Evolutionary conservation across 2,888 invertebrate species (phyloP).

Genomic region (Habrosyne pyritoides): DNA sequence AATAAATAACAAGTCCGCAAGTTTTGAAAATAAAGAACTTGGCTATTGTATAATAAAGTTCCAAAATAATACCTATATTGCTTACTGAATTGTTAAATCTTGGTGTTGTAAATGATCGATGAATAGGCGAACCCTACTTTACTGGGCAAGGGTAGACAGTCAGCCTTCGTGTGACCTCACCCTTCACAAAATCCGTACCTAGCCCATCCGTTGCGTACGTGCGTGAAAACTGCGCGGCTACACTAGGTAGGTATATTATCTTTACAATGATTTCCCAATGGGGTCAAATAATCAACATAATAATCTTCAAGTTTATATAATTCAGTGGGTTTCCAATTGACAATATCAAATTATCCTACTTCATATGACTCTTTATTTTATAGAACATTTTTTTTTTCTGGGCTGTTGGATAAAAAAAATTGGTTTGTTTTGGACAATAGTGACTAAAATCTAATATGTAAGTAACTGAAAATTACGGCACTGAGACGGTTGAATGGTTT

Average conservation of each 20-base stretch:
- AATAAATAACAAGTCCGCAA: background rate
- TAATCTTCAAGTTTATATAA: background rate
- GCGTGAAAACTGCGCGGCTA: slow-evolving; percentile 61
- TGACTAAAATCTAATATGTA: no score
- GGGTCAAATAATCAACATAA: slow-evolving; percentile 46
- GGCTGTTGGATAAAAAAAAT: no score
- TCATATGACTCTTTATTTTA: no score
- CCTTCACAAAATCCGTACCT: slow-evolving; percentile 63
- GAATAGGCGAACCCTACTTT: slow-evolving; percentile 9
- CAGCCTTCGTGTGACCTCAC: slow-evolving; percentile 67
- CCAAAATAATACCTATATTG: no score
- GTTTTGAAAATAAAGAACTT: background rate
- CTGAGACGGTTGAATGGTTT: no score
- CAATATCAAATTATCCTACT: no score
- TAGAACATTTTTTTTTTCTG: no score
- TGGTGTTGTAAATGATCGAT: no score
- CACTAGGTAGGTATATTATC: slow-evolving; percentile 40
- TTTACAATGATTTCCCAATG: slow-evolving; percentile 56
- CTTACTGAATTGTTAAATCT: no score
- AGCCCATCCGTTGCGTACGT: slow-evolving; percentile 66
- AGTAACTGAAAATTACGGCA: no score
- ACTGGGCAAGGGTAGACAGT: slow-evolving; percentile 32
- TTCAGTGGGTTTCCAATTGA: slow-evolving; percentile 4
- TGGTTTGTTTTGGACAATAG: no score
- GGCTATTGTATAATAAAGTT: no score